Percentiles rank a stretch among this genome's conserved stretches.
Evolutionary conservation across 2,797 vertebrate genomes (phyloP).

Genomic region (Sphenopsis melanotis): DNA sequence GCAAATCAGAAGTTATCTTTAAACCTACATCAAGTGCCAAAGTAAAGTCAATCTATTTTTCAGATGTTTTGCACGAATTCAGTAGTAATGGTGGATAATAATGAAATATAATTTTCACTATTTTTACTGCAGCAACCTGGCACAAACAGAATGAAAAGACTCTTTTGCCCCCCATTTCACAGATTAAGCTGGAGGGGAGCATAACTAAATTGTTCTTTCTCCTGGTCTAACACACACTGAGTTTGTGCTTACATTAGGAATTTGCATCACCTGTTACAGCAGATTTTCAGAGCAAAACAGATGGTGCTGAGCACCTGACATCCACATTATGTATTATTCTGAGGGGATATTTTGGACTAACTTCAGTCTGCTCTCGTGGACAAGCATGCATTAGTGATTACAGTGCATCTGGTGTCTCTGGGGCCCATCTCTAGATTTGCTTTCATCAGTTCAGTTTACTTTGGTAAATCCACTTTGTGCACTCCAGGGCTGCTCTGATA

Average conservation of each 20-base stretch:
- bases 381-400: not conserved
- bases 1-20: not conserved
- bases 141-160: not conserved
- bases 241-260: not conserved
- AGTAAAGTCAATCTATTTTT: not conserved
- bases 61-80: not conserved
- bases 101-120: not conserved
- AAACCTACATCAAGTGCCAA: not conserved
- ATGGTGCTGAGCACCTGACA: not conserved
- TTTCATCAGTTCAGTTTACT: constrained; percentile 26
- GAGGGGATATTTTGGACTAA: not conserved
- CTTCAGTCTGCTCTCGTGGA: not conserved
- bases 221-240: not conserved
- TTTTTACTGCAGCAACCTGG: not conserved
- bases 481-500: not conserved
- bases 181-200: not conserved
- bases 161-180: not conserved
- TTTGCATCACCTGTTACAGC: constrained; percentile 2
- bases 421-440: not conserved
- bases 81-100: not conserved
- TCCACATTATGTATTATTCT: not conserved
- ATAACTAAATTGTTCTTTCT: not conserved
- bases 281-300: constrained; percentile 19
- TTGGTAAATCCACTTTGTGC: constrained; percentile 11
- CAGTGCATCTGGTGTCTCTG: not conserved